Conservation (phyloP, 2,797 vertebrate species). For the Eulemur rubriventer region DNA sequence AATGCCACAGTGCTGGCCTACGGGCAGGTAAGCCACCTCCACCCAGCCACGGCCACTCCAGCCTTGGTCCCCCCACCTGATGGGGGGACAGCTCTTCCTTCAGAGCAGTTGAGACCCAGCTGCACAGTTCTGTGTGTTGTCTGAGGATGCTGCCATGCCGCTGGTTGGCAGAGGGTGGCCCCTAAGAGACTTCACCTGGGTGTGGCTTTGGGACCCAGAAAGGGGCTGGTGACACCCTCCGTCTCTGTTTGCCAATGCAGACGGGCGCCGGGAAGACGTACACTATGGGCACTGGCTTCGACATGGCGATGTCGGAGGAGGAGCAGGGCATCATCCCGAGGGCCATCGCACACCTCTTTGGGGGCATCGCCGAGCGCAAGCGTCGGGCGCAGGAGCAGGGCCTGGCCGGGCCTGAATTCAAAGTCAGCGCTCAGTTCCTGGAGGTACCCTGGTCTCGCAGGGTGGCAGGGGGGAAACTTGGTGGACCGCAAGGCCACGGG, state of each 20-base stretch:
- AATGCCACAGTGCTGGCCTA: conserved; percentile 98
- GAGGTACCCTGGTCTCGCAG: conserved; percentile 86
- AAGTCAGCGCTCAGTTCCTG: conserved; percentile 98
- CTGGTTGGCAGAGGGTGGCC: background rate
- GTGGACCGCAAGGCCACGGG: accelerated
- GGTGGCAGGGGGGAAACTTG: background rate
- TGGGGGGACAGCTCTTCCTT: no score
- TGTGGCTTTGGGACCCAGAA: background rate
- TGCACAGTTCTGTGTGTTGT: background rate
- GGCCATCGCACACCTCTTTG: conserved; percentile 95
- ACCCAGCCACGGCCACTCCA: accelerated
- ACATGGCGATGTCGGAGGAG: conserved; percentile 86
- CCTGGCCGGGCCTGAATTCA: conserved; percentile 91
- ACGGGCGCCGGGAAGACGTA: conserved; percentile 92
- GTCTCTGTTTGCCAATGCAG: conserved; percentile 67
- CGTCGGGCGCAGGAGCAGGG: conserved; percentile 86
- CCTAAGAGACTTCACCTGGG: background rate
- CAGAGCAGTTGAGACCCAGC: background rate
- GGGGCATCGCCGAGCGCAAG: conserved; percentile 91
- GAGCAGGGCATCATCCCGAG: conserved; percentile 96
- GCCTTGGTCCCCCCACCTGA: accelerated
- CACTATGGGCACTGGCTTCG: conserved; percentile 98
- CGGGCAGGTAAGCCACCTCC: conserved; percentile 89
- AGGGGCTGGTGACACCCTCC: background rate
- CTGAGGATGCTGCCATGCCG: background rate